A percentile compares a stretch with the other conserved stretches of the same genome.
Evolutionary conservation across 2,888 invertebrate genomes (phyloP).

Genomic region (Parapristionchus giblindavisi): DNA sequence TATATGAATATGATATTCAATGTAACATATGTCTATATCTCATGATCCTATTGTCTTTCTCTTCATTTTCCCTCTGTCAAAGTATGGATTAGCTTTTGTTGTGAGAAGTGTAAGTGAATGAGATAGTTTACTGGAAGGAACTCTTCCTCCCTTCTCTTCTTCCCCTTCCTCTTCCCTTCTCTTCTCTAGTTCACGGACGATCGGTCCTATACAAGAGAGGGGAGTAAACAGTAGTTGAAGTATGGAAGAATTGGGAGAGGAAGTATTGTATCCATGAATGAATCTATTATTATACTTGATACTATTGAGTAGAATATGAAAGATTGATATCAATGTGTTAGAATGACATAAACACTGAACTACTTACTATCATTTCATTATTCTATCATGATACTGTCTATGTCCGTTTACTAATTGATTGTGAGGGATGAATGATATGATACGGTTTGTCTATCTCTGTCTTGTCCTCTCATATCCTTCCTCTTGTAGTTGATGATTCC

Average conservation of each 20-base stretch:
- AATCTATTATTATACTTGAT: not conserved
- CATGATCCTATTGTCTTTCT: too few relatives aligned
- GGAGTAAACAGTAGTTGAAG: constrained; percentile 24
- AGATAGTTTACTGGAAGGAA: too few relatives aligned
- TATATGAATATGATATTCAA: too few relatives aligned
- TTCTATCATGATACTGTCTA: not conserved
- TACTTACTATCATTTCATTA: constrained; percentile 1
- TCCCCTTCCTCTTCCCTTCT: constrained; percentile 2
- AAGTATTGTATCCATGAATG: not conserved
- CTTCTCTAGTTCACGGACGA: not conserved
- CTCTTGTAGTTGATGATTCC: not conserved
- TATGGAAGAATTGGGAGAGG: not conserved
- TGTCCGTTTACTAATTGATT: constrained; percentile 8
- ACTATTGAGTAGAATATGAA: constrained; percentile 2
- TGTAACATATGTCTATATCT: too few relatives aligned
- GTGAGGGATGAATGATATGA: constrained; percentile 22
- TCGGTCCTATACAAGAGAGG: constrained; percentile 10
- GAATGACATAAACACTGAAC: too few relatives aligned
- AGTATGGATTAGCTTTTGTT: too few relatives aligned
- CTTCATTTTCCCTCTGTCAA: too few relatives aligned
- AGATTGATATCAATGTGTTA: too few relatives aligned
- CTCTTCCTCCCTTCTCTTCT: constrained; percentile 12
- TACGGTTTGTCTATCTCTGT: too few relatives aligned
- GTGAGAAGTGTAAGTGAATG: too few relatives aligned
- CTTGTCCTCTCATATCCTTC: not conserved